Percentiles rank a stretch among this genome's conserved stretches.
phyloP scores from a whole-genome alignment of 2,113 vertebrate genomes.

The Zootoca vivipara region DNA sequence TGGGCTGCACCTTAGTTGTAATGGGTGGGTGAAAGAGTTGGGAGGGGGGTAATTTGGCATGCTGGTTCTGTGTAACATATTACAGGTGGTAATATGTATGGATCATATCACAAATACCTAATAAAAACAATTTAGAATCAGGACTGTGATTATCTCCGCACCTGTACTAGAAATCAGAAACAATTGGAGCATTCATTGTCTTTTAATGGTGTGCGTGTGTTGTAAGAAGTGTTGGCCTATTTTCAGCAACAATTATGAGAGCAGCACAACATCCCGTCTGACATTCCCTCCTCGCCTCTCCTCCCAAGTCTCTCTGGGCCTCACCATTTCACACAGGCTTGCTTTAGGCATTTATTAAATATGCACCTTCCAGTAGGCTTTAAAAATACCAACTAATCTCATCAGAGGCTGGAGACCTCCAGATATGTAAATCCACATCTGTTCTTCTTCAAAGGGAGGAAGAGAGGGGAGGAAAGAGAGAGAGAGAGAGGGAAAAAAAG shows the following conservation, averaged over 20 bases:
- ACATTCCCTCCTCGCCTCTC: constrained; percentile 84
- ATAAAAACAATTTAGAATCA: too few species aligned
- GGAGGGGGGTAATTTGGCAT: too few species aligned
- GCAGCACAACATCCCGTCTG: constrained; percentile 74
- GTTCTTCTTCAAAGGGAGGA: constrained; percentile 91
- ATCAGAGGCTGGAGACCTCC: constrained; percentile 95
- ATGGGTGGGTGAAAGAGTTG: too few species aligned
- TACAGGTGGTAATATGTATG: too few species aligned
- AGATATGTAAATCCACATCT: constrained; percentile 99
- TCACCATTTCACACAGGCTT: constrained; percentile 80
- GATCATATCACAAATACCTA: too few species aligned
- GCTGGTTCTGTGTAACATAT: too few species aligned
- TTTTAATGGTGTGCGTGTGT: constrained; percentile 72
- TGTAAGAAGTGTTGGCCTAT: constrained; percentile 75
- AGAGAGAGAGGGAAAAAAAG: constrained; percentile 30
- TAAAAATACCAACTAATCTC: constrained; percentile 95
- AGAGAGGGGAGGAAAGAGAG: not conserved
- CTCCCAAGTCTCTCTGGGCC: constrained; percentile 85
- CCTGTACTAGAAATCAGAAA: not conserved
- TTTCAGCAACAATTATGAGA: constrained; percentile 83
- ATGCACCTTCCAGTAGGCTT: constrained; percentile 93
- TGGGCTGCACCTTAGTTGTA: too few species aligned
- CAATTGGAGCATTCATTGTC: constrained; percentile 61
- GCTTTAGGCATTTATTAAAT: constrained; percentile 99
- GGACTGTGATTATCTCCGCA: too few species aligned